Conservation (phyloP, 2,113 vertebrate genomes). For the Ariopsis seemanni region DNA sequence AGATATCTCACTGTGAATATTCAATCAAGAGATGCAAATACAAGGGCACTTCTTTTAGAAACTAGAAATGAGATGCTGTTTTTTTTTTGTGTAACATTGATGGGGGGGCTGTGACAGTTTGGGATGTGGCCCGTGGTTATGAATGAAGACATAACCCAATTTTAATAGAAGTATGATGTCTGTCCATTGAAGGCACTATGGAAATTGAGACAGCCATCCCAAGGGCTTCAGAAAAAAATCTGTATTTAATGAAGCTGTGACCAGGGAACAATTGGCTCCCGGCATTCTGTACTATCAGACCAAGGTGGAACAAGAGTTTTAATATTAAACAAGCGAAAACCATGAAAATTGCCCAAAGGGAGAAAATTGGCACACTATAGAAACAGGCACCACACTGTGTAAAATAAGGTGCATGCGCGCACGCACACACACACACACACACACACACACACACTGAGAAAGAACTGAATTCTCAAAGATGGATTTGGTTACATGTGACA, state of each 20-base stretch:
- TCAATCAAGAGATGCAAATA: conserved; percentile 40
- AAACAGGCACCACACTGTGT: conserved; percentile 48
- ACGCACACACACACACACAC: conserved; percentile 29
- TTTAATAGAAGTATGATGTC: conserved; percentile 59
- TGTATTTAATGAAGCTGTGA: conserved; percentile 70
- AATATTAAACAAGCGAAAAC: conserved; percentile 69
- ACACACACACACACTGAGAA: conserved; percentile 45
- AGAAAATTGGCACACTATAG: conserved; percentile 51
- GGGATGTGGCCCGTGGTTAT: conserved; percentile 31
- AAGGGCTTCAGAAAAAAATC: conserved; percentile 54
- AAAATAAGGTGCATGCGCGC: conserved; percentile 52
- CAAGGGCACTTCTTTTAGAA: conserved; percentile 15
- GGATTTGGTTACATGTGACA: conserved; percentile 57
- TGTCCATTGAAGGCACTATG: conserved; percentile 57
- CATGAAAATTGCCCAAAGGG: conserved; percentile 62
- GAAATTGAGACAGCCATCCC: conserved; percentile 60
- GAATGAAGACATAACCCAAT: conserved; percentile 55
- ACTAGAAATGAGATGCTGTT: conserved; percentile 1
- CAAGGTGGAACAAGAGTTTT: conserved; percentile 61
- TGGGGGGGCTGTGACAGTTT: conserved; percentile 17
- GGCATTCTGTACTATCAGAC: conserved; percentile 57
- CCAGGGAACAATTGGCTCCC: conserved; percentile 62
- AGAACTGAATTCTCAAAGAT: conserved; percentile 60
- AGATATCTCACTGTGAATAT: conserved; percentile 30
- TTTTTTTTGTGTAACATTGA: conserved; percentile 7